Conservation (phyloP, 1,140 invertebrate genomes). For the Amyelois transitella region DNA sequence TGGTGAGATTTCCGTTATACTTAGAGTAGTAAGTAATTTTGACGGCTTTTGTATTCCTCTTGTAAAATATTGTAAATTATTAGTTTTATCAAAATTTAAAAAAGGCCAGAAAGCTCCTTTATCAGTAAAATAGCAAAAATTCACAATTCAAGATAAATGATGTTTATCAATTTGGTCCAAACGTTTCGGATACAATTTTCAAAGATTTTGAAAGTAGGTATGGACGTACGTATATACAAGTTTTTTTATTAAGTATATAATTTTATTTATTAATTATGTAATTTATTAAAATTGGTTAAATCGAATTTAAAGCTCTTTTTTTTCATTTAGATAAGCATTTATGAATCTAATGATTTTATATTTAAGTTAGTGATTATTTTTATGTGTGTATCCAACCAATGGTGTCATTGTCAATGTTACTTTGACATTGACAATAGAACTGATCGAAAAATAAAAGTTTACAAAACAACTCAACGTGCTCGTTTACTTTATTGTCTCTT, state of each 20-base stretch:
- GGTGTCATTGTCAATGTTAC: background rate
- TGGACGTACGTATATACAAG: too few species aligned
- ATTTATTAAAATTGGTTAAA: too few species aligned
- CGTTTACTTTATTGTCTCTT: background rate
- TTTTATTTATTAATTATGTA: too few species aligned
- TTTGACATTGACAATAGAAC: background rate
- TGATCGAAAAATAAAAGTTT: background rate
- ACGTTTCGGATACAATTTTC: background rate
- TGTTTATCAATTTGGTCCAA: too few species aligned
- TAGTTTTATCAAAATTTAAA: slow-evolving; percentile 13
- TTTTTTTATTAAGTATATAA: too few species aligned
- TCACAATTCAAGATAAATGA: background rate
- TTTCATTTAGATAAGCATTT: too few species aligned
- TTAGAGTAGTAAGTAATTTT: slow-evolving; percentile 68
- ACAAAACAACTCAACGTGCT: background rate
- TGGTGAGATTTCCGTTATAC: slow-evolving; percentile 59
- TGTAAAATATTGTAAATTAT: slow-evolving; percentile 9
- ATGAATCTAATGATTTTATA: too few species aligned
- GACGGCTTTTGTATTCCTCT: slow-evolving; percentile 33
- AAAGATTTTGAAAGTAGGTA: background rate
- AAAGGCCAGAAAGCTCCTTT: slow-evolving; percentile 8
- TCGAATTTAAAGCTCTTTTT: too few species aligned
- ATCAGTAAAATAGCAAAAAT: slow-evolving; percentile 21
- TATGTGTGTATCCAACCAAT: too few species aligned
- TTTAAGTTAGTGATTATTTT: too few species aligned